Conservation (phyloP, 1,140 invertebrate genomes). For the Atta texana region DNA sequence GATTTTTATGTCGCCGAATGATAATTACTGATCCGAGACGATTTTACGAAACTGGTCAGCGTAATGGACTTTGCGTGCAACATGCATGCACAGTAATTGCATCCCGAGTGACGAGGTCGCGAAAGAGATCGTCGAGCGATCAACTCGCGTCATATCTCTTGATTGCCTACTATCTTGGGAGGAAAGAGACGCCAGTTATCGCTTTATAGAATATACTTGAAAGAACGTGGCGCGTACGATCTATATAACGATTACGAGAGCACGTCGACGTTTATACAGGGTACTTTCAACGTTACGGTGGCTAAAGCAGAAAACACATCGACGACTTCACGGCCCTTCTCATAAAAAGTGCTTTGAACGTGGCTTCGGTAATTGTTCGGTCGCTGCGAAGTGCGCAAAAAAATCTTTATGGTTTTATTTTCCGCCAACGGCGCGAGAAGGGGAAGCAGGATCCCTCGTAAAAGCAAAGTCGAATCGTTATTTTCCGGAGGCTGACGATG, state of each 20-base stretch:
- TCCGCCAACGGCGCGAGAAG: neutral
- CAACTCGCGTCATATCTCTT: conserved; percentile 8
- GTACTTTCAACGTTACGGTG: conserved; percentile 44
- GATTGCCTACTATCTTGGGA: conserved; percentile 25
- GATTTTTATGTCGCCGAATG: conserved; percentile 39
- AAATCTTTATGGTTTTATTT: conserved; percentile 66
- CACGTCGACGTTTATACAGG: conserved; percentile 36
- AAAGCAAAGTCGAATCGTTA: conserved; percentile 63
- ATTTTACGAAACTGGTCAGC: conserved; percentile 27
- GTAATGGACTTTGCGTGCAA: conserved; percentile 34
- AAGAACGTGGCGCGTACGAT: conserved; percentile 55
- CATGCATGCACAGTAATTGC: conserved; percentile 46
- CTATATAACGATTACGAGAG: conserved; percentile 64
- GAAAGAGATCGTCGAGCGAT: conserved; percentile 41
- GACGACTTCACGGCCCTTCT: neutral
- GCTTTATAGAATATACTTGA: conserved; percentile 67
- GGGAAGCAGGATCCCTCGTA: neutral
- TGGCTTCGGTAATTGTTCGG: conserved; percentile 64
- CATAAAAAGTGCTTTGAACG: conserved; percentile 59
- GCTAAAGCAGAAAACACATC: conserved; percentile 17
- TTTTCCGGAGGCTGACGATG: conserved; percentile 52
- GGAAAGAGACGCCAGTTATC: neutral
- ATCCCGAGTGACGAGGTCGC: conserved; percentile 48
- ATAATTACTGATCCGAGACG: conserved; percentile 39
- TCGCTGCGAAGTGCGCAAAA: conserved; percentile 50